A percentile compares a stretch with the other conserved stretches of the same genome.
These are phyloP conservation scores for Choloepus didactylus DNA, from an alignment of 2,797 vertebrate genomes.

Conservation along the genomic window DNA sequence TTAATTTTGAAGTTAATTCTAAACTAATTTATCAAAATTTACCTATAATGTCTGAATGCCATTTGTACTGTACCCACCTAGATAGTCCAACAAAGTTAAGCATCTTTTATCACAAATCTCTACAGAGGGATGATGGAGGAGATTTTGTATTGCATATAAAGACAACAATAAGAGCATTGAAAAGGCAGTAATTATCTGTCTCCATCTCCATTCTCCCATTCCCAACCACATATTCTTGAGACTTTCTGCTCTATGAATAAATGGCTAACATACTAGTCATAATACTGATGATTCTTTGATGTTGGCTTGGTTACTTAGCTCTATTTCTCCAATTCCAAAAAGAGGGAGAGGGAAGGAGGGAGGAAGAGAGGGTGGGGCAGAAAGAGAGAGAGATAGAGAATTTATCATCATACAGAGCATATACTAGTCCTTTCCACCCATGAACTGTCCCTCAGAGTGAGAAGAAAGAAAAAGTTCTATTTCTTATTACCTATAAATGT, in stretches of 20 bases:
- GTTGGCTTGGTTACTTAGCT: background rate
- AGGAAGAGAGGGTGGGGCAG: background rate
- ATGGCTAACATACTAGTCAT: background rate
- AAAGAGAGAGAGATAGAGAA: background rate
- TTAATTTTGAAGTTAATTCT: too few species aligned
- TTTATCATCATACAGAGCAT: background rate
- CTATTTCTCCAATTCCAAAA: background rate
- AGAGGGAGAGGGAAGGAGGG: background rate
- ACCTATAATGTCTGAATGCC: too few species aligned
- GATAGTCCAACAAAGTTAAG: too few species aligned
- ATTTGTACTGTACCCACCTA: too few species aligned
- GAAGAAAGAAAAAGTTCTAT: background rate
- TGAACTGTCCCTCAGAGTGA: background rate
- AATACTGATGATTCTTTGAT: background rate
- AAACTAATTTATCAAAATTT: too few species aligned
- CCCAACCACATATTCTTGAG: background rate
- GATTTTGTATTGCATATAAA: background rate
- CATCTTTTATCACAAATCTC: too few species aligned
- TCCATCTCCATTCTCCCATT: background rate
- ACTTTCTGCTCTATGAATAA: background rate
- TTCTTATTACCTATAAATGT: background rate
- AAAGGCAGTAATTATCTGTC: background rate
- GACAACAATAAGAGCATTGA: background rate
- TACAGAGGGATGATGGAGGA: background rate
- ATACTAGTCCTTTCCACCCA: fast-evolving